These are phyloP conservation scores for Macrobrachium rosenbergii DNA, from an alignment of 1,140 invertebrate species.

Conservation along the genomic window DNA sequence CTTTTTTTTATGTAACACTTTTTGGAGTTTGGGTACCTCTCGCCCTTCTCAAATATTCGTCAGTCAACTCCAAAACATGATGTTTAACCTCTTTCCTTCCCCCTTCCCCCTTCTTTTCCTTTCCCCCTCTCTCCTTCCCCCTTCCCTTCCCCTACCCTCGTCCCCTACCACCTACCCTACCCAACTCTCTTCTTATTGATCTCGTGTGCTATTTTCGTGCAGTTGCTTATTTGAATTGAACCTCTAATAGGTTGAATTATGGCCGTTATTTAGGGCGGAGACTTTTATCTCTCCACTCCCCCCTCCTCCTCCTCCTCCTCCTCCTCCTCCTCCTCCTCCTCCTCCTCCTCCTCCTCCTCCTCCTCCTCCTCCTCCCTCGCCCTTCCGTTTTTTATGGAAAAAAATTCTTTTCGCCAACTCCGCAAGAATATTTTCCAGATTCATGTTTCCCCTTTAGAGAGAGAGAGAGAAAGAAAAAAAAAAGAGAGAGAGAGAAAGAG, in stretches of 20 bases:
- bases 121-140: not conserved
- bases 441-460: no score
- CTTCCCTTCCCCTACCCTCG: not conserved
- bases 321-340: not conserved
- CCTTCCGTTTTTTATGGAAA: not conserved
- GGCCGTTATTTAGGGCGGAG: not conserved
- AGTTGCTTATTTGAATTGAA: not conserved
- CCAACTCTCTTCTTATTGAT: not conserved
- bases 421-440: no score
- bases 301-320: constrained; percentile 3
- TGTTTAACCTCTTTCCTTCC: not conserved
- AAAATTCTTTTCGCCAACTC: not conserved
- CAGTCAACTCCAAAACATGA: not conserved
- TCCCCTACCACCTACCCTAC: constrained; percentile 1
- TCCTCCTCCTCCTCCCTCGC: not conserved
- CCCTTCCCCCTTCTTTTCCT: not conserved
- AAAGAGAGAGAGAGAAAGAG: no score
- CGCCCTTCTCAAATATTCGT: not conserved
- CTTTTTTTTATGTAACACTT: no score
- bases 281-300: not conserved
- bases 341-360: constrained; percentile 8
- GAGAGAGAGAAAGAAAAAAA: no score
- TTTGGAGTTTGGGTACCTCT: no score
- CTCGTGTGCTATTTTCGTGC: not conserved
- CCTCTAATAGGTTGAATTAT: no score